phyloP scores from a whole-genome alignment of 1,140 invertebrate species.

The Drosophila mauritiana region DNA sequence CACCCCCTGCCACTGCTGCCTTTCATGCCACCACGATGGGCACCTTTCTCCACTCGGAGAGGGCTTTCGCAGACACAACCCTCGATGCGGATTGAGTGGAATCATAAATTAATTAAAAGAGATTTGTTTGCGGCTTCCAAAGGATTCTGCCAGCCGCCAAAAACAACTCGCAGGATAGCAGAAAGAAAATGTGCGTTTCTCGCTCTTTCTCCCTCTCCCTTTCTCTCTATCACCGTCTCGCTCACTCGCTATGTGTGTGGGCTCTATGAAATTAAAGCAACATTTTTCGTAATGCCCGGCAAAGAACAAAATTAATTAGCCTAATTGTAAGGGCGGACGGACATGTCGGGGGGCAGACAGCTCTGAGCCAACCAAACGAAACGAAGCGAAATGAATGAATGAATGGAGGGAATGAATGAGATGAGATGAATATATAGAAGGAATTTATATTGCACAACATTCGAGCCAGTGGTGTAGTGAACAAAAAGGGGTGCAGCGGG shows the following conservation, averaged over 20 bases:
- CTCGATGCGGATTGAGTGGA: slow-evolving; percentile 82
- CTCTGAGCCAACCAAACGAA: slow-evolving; percentile 47
- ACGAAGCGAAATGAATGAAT: slow-evolving; percentile 66
- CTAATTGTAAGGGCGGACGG: slow-evolving; percentile 80
- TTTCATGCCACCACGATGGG: neutral
- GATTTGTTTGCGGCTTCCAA: slow-evolving; percentile 84
- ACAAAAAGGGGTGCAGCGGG: slow-evolving; percentile 6
- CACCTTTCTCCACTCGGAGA: slow-evolving; percentile 12
- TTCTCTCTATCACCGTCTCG: neutral
- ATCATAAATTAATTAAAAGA: slow-evolving; percentile 84
- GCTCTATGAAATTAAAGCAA: slow-evolving; percentile 78
- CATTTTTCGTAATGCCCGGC: slow-evolving; percentile 79
- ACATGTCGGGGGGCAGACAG: slow-evolving; percentile 19
- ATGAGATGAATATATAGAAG: slow-evolving; percentile 68
- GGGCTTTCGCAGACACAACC: slow-evolving; percentile 59
- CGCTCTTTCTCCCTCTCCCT: neutral
- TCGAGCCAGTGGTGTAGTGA: slow-evolving; percentile 28
- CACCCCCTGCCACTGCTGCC: slow-evolving; percentile 4
- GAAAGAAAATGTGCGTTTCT: slow-evolving; percentile 75
- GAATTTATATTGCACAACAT: slow-evolving; percentile 74
- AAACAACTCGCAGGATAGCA: slow-evolving; percentile 52
- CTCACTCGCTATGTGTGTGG: slow-evolving; percentile 20
- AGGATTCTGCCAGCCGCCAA: slow-evolving; percentile 72
- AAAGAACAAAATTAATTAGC: slow-evolving; percentile 83
- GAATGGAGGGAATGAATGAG: slow-evolving; percentile 62